Percentiles rank a stretch among this genome's conserved stretches.
Evolutionary conservation across 2,888 invertebrate species (phyloP).

Genomic region (Trachelus troglodyta): DNA sequence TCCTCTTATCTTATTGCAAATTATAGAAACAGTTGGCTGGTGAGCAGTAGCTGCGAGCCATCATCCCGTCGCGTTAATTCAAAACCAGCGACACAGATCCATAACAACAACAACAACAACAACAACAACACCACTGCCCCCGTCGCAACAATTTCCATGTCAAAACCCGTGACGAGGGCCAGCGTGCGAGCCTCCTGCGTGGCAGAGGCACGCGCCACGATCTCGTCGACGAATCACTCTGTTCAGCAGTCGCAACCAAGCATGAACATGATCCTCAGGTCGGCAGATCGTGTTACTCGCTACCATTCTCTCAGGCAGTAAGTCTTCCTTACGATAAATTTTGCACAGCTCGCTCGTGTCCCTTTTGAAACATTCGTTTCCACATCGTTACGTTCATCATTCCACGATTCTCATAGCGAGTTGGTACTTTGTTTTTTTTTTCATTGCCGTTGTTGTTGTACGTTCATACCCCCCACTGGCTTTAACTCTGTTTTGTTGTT

Average conservation of each 20-base stretch:
- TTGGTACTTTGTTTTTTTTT: neutral
- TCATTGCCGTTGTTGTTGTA: neutral
- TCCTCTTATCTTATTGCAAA: constrained; percentile 6
- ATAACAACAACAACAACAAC: constrained; percentile 23
- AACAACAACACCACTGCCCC: constrained; percentile 34
- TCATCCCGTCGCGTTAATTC: constrained; percentile 51
- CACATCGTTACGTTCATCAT: neutral
- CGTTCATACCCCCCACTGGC: neutral
- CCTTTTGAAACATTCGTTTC: constrained; percentile 4
- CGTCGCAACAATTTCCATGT: constrained; percentile 42
- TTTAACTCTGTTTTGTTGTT: constrained; percentile 3
- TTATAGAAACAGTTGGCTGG: constrained; percentile 57
- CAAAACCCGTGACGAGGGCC: constrained; percentile 58
- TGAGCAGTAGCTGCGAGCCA: constrained; percentile 53
- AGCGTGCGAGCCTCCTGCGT: constrained; percentile 49
- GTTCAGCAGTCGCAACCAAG: constrained; percentile 48
- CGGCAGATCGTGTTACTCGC: constrained; percentile 58
- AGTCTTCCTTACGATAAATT: constrained; percentile 37
- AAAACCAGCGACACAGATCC: constrained; percentile 51
- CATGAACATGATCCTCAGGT: constrained; percentile 59
- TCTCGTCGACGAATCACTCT: constrained; percentile 50
- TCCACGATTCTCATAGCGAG: neutral
- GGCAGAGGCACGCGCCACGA: constrained; percentile 42
- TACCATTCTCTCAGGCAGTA: constrained; percentile 61
- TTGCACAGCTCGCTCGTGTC: neutral